These are phyloP conservation scores for Macrosteles quadrilineatus DNA, from an alignment of 1,140 invertebrate species.

Conservation along the genomic window DNA sequence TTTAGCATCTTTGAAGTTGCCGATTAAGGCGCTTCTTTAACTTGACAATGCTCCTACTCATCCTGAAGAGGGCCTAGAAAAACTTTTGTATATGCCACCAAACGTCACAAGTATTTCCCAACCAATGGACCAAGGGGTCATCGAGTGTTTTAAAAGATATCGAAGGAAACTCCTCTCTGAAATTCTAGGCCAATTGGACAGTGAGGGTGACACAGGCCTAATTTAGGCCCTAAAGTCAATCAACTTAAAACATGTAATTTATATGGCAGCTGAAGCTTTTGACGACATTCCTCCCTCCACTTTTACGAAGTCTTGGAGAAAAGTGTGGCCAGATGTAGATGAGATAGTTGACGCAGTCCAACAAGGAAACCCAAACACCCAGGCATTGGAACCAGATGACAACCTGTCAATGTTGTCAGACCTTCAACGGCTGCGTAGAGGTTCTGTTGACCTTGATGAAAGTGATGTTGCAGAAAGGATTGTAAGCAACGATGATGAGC, in stretches of 20 bases:
- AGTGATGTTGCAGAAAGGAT: background rate
- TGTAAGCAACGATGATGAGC: background rate
- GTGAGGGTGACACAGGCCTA: background rate
- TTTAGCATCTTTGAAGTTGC: no score
- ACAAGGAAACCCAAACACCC: background rate
- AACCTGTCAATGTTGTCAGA: background rate
- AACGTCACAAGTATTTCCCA: slow-evolving; percentile 12
- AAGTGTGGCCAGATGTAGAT: background rate
- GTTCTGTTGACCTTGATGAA: no score
- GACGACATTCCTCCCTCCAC: background rate
- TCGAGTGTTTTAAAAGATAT: slow-evolving; percentile 9
- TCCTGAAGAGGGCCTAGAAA: slow-evolving; percentile 16
- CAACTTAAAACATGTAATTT: background rate
- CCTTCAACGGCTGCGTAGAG: background rate
- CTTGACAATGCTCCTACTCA: no score
- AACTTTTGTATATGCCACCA: slow-evolving; percentile 2
- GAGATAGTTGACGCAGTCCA: background rate
- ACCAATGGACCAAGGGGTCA: slow-evolving; percentile 17
- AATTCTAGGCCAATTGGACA: slow-evolving; percentile 6
- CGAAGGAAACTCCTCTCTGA: background rate
- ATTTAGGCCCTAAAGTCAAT: background rate
- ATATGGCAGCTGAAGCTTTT: background rate
- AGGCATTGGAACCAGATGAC: background rate
- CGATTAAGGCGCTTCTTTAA: no score
- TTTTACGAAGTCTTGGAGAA: background rate